Base-by-base conservation (phyloP, 2,113 vertebrate genomes). In the Aythya baeri region DNA sequence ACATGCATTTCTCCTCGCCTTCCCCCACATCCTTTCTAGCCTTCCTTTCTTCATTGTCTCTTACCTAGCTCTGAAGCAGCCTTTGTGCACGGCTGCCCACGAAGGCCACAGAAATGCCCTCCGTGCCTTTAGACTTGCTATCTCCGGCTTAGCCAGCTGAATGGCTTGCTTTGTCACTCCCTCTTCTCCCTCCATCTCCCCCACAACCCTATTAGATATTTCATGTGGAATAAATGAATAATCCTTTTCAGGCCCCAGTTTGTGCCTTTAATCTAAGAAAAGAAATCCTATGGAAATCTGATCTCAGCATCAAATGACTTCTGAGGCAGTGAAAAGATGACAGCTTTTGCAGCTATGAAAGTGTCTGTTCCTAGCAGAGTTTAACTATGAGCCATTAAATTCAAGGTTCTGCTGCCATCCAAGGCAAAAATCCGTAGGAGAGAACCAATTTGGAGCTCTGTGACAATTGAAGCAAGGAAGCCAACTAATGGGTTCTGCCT, bases 361-460 rank as follows among this genome's bases (percentile, higher is more conserved):
- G 73, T 72, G 43, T 43, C 49, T 78, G 43, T 14, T 88, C 65
- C 54, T 65, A 93, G 50, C 68, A 86, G 36, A 67, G 38, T 86
- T 58, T 31, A 88, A 83, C 61, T 67, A 49, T 17, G 16, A 95
- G 65, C 79, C 86, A 88, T 86, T 95, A 95, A 95, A 95, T 27
- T 50, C 54, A 73, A 93, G 58, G 58, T 79, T 75, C 70, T 93
- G 86, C 73, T 83, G 70, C 68, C 86, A 84, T 78, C 65, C 83
- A 76, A 86, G 92, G 29, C 54, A 95, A 93, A 92, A 94, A 84
- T 75, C 83, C 73, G 86, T 11, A 61, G 65, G 52, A 91, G 17
- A 58, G 16, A 23, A 81, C 70, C 26, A 78, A 22, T 86, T 63
- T 81, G 38, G 65, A 94, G 43, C 46, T 80, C 76, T 78, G 32